Evolutionary conservation across 2,113 vertebrate species (phyloP).

Genomic region (Oostethus manadensis): DNA sequence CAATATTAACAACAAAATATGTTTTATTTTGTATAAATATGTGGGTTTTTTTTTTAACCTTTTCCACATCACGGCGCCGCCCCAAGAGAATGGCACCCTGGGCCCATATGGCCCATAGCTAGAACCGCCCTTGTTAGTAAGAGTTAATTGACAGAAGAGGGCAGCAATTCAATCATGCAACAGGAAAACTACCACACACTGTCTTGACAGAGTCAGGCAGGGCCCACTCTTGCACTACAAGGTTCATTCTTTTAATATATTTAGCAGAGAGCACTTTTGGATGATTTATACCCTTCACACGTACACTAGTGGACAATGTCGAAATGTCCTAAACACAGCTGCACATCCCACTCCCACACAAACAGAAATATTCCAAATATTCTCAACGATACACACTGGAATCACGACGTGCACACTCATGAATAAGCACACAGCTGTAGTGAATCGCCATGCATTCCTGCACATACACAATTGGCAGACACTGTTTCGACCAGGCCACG

Average conservation of each 20-base stretch:
- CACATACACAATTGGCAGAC: slow-evolving; percentile 19
- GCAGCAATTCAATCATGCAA: slow-evolving; percentile 22
- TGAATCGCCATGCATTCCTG: slow-evolving; percentile 18
- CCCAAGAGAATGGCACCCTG: too few species aligned
- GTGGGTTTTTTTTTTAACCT: too few species aligned
- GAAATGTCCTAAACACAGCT: slow-evolving; percentile 48
- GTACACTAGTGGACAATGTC: slow-evolving; percentile 37
- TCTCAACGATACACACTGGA: not conserved
- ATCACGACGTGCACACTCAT: slow-evolving; percentile 12
- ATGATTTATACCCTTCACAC: slow-evolving; percentile 49
- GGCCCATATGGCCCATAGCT: too few species aligned
- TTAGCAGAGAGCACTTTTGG: slow-evolving; percentile 34
- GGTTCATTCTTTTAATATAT: not conserved
- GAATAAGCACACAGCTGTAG: slow-evolving; percentile 1
- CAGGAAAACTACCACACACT: slow-evolving; percentile 20
- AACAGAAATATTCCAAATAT: slow-evolving; percentile 1
- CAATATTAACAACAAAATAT: too few species aligned
- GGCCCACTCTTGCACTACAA: not conserved
- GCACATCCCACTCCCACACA: slow-evolving; percentile 35
- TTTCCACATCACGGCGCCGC: too few species aligned
- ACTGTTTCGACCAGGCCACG: slow-evolving; percentile 16
- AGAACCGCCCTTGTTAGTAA: too few species aligned
- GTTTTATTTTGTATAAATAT: too few species aligned
- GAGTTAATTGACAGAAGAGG: slow-evolving; percentile 22
- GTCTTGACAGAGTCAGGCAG: slow-evolving; percentile 8